phyloP scores from a whole-genome alignment of 1,140 invertebrate genomes.

The Zaprionus lachaisei region DNA sequence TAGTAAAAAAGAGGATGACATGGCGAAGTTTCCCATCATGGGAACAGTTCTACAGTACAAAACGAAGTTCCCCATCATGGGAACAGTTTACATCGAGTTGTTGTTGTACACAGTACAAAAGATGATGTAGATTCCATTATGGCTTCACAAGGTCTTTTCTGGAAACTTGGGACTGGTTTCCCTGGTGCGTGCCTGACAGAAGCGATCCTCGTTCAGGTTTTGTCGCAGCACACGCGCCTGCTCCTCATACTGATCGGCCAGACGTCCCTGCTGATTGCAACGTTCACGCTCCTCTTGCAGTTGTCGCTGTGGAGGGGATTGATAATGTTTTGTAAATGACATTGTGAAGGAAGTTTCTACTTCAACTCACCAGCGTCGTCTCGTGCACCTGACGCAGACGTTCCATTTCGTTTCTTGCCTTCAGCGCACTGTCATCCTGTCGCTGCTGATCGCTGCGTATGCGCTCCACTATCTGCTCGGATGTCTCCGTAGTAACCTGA shows the following conservation, averaged over 20 bases:
- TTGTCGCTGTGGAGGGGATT: constrained; percentile 43
- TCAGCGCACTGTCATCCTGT: constrained; percentile 56
- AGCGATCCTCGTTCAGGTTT: constrained; percentile 75
- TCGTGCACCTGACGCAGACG: constrained; percentile 59
- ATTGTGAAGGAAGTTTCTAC: neutral
- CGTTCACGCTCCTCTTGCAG: constrained; percentile 63
- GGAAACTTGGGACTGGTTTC: constrained; percentile 52
- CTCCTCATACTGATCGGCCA: constrained; percentile 65
- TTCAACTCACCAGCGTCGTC: constrained; percentile 58
- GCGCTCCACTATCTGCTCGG: constrained; percentile 61
- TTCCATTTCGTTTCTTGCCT: constrained; percentile 63
- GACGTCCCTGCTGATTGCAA: constrained; percentile 54
- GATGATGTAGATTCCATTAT: neutral
- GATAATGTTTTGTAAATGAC: neutral
- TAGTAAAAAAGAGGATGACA: too few species aligned
- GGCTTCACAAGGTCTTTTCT: constrained; percentile 47
- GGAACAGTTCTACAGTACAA: too few species aligned
- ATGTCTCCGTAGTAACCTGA: constrained; percentile 63
- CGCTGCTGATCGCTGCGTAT: constrained; percentile 69
- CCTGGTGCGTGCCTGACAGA: constrained; percentile 57
- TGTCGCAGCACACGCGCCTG: constrained; percentile 71
- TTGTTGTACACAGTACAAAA: constrained; percentile 38
- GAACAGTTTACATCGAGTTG: too few species aligned
- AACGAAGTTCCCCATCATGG: too few species aligned
- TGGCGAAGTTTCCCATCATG: too few species aligned